Base-by-base conservation (phyloP, 2,113 vertebrate genomes). In the Ammospiza caudacuta region DNA sequence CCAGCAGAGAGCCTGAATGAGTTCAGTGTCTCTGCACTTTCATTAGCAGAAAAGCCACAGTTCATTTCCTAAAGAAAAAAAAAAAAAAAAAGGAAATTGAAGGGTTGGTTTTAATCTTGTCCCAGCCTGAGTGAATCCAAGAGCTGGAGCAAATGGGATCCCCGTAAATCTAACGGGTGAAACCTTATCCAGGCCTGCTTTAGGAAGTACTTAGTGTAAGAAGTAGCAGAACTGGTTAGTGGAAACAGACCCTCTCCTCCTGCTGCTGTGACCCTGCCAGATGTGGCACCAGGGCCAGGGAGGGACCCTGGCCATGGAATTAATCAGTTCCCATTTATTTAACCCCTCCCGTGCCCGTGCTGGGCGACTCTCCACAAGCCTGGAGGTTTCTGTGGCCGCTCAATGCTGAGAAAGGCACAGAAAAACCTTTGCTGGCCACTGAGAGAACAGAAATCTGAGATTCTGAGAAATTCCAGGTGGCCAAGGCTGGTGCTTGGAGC, bases 41-140 rank as follows among this genome's bases (percentile, higher is more conserved):
- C 94, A 96, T 94, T 91, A 95, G 84, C 82, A 92, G 87, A 91
- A 96, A 94, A 96, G 90, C 92, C 91, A 92, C 82, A 96, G 89
- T 96, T 94, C 90, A 96, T 97, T 96, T 96, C 95, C 94, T 95
- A 96, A 81, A 96, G 87, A 25, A 51, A 49, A 66, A 91, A 39
- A 39, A 39, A 90, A 57, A 90, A 57, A 94, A 81, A 92, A 90
- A 89, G 90, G 93, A 97, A 95, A 96, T 95, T 89, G 94, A 93
- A 92, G 90, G 94, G 90, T 96, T 95, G 96, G 93, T 97, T 96
- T 97, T 96, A 96, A 97, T 97, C 95, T 96, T 96, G 93, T 96
- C 95, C 92, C 1, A 3, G 93, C 31, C 94, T 90, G 92, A 96
- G 90, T 82, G 92, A 95, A 96, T 96, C 95, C 93, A 93, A 94